A percentile compares a stretch with the other conserved stretches of the same genome.
phyloP scores from a whole-genome alignment of 2,888 invertebrate species.

The Agelastica alni region DNA sequence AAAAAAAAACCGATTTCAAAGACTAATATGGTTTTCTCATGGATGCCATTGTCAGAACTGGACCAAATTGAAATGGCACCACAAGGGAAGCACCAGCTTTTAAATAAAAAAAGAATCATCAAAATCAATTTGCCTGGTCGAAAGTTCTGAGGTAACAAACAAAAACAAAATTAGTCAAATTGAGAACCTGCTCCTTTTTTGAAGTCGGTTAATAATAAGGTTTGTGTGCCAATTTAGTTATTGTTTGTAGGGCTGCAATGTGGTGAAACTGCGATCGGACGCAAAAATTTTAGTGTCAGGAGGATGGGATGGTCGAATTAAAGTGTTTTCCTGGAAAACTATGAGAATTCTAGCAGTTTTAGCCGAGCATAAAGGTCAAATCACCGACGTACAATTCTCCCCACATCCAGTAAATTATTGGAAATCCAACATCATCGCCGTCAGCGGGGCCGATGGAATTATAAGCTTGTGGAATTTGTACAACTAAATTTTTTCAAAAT shows the following conservation, averaged over 20 bases:
- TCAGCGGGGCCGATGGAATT: slow-evolving; percentile 73
- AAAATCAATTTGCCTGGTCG: no score
- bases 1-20: no score
- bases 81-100: no score
- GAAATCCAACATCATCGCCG: slow-evolving; percentile 79
- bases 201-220: no score
- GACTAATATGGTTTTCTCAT: no score
- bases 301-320: slow-evolving; percentile 72
- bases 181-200: no score
- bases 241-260: slow-evolving; percentile 63
- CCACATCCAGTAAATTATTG: slow-evolving; percentile 67
- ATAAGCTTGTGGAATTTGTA: slow-evolving; percentile 83
- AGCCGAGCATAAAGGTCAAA: slow-evolving; percentile 71
- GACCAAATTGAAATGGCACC: no score
- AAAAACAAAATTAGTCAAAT: no score
- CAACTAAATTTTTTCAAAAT: slow-evolving; percentile 56
- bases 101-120: no score
- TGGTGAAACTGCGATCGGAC: slow-evolving; percentile 69
- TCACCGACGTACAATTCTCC: slow-evolving; percentile 76
- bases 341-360: slow-evolving; percentile 73
- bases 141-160: no score
- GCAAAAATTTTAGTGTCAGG: slow-evolving; percentile 74
- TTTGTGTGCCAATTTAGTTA: no score
- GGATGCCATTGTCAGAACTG: no score
- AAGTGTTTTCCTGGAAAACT: slow-evolving; percentile 79